Conservation (phyloP, 2,888 invertebrate genomes). For the Latrodectus elegans region DNA sequence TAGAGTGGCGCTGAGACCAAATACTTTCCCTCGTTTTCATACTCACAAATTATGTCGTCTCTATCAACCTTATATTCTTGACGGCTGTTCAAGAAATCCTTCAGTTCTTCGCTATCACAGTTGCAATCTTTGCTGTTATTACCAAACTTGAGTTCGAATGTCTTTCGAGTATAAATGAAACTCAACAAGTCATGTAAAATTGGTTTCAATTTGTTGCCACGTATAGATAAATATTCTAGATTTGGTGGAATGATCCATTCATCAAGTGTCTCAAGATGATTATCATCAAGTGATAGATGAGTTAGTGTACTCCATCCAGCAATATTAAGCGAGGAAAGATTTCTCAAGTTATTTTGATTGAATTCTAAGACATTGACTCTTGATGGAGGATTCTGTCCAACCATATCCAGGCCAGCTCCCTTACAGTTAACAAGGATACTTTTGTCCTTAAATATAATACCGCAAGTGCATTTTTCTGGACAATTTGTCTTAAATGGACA, state of each 20-base stretch:
- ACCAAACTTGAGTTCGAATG: conserved; percentile 15
- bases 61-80: not conserved
- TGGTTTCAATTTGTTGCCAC: conserved; percentile 10
- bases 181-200: conserved; percentile 3
- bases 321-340: not conserved
- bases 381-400: conserved; percentile 5
- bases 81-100: conserved; percentile 9
- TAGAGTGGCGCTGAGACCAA: not conserved
- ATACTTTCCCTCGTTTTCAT: conserved; percentile 31
- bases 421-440: conserved; percentile 37
- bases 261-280: conserved; percentile 4
- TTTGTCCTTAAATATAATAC: conserved; percentile 11
- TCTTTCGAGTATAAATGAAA: not conserved
- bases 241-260: conserved; percentile 17
- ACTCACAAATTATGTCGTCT: conserved; percentile 16
- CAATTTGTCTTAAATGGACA: conserved; percentile 11
- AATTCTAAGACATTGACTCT: conserved; percentile 31
- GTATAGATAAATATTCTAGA: conserved; percentile 15
- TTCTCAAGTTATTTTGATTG: conserved; percentile 16
- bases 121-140: conserved; percentile 21
- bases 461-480: conserved; percentile 30
- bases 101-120: conserved; percentile 14
- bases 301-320: conserved; percentile 30
- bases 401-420: not conserved
- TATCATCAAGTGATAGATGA: conserved; percentile 20